Conservation (phyloP, 2,888 invertebrate genomes). For the Tenthredo livida region DNA sequence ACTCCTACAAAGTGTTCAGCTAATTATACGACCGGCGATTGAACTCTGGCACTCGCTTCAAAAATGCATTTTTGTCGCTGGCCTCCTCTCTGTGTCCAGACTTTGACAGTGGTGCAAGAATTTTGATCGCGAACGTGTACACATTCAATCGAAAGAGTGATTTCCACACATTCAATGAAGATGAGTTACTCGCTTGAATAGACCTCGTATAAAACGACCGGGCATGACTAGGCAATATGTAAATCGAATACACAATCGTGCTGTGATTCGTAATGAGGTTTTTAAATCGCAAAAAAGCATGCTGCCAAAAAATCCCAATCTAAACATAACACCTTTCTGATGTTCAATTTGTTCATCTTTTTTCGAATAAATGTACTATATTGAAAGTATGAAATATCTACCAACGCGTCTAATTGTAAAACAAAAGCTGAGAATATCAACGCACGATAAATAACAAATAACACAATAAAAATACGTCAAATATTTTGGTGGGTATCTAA, state of each 20-base stretch:
- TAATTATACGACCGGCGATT: constrained; percentile 42
- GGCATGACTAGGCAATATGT: constrained; percentile 5
- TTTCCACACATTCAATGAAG: constrained; percentile 45
- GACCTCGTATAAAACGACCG: not conserved
- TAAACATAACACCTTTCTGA: not conserved
- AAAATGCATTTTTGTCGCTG: constrained; percentile 57
- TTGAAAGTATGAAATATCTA: constrained; percentile 23
- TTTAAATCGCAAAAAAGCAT: constrained; percentile 25
- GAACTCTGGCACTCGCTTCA: constrained; percentile 59
- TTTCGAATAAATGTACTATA: not conserved
- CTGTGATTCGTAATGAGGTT: constrained; percentile 22
- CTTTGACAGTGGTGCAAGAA: constrained; percentile 71
- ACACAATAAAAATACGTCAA: constrained; percentile 45
- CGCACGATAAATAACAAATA: constrained; percentile 46
- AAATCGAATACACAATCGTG: not conserved
- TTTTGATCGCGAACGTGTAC: constrained; percentile 2
- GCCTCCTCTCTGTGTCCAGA: constrained; percentile 76
- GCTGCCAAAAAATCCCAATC: constrained; percentile 35
- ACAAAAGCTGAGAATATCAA: constrained; percentile 41
- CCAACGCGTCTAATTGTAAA: constrained; percentile 21
- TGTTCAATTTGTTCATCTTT: not conserved
- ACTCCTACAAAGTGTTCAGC: not conserved
- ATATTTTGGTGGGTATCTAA: constrained; percentile 38
- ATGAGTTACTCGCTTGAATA: constrained; percentile 13
- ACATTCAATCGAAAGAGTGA: constrained; percentile 36